phyloP scores from a whole-genome alignment of 2,888 invertebrate species.

The Lasioglossum lativentre region DNA sequence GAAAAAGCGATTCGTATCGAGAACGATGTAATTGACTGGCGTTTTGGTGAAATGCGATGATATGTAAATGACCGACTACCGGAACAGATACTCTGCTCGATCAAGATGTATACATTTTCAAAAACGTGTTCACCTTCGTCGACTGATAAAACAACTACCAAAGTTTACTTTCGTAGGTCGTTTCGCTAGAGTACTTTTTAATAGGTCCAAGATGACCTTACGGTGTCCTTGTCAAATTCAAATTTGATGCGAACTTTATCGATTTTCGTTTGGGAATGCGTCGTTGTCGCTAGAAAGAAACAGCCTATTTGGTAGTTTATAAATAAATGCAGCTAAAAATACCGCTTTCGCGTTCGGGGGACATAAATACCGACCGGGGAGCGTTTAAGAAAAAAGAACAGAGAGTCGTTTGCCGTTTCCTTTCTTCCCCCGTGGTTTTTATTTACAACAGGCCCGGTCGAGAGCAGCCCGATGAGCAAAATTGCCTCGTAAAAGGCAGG shows the following conservation, averaged over 20 bases:
- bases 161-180: neutral
- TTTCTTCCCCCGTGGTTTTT: slow-evolving; percentile 63
- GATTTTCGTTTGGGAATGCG: neutral
- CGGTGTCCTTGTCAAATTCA: neutral
- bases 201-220: neutral
- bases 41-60: too few relatives aligned
- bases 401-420: slow-evolving; percentile 64
- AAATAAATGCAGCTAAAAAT: slow-evolving; percentile 32
- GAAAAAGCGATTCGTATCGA: too few relatives aligned
- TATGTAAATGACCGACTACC: too few relatives aligned
- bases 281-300: neutral
- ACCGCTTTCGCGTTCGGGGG: slow-evolving; percentile 17
- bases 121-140: neutral
- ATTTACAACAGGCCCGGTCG: slow-evolving; percentile 54
- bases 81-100: too few relatives aligned
- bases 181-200: neutral
- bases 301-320: slow-evolving; percentile 20
- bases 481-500: slow-evolving; percentile 58
- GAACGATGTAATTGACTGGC: too few relatives aligned
- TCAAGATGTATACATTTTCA: too few relatives aligned
- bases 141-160: neutral
- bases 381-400: slow-evolving; percentile 21
- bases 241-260: neutral
- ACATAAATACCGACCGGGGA: slow-evolving; percentile 49
- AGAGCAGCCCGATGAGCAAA: slow-evolving; percentile 58